Evolutionary conservation across 2,888 invertebrate species (phyloP), one percentile per base, ranked within the genome.

Genomic region (Adela reaumurella): DNA sequence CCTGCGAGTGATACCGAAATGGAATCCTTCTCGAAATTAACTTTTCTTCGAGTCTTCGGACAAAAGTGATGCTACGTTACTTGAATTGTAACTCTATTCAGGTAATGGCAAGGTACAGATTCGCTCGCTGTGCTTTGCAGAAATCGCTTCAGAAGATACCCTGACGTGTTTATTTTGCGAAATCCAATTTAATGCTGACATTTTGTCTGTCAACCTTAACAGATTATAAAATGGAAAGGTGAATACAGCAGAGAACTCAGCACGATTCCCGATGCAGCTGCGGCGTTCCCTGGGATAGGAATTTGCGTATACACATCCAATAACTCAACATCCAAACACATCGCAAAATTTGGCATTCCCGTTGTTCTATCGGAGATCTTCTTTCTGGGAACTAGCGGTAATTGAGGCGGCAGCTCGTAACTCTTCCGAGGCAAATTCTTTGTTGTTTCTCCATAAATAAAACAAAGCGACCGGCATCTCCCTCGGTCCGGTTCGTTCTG

Each of bases 161-260:
- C 35, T 35, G 74, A 76, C 76, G 76, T 76, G 74, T 78, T 78
- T 78, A 78, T 77, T 77, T 76, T 74, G 70, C 73, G 62, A 74
- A 78, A 78, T 78, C 78, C 78, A 77, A 78, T 78, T 78, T 78
- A 77, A 76, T 76, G 76, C 76, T 70, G 78, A 76, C 78, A 72
- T 74, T 68, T 76, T 74, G 74, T 71, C 76, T 77, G 78, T 78
- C 77, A 73, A 66, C 77, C 78, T 77, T 76, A 74, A 74, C 35
- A 14, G 35, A 35, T 35, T 35, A 35, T 35, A 35, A 35, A 35
- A 14, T 35, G 35, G n/a, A 35, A 35, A 35, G 4, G 35, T 35
- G n/a, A 35, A 8, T 24, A 10, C 5, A 24, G 24, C 24, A 24
- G 24, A n/a, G n/a, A n/a, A n/a, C n/a, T n/a, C n/a, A n/a, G n/a